Percentiles rank a stretch among this genome's conserved stretches.
Conservation (phyloP, 2,113 vertebrate species). For the Callaeas wilsoni region DNA sequence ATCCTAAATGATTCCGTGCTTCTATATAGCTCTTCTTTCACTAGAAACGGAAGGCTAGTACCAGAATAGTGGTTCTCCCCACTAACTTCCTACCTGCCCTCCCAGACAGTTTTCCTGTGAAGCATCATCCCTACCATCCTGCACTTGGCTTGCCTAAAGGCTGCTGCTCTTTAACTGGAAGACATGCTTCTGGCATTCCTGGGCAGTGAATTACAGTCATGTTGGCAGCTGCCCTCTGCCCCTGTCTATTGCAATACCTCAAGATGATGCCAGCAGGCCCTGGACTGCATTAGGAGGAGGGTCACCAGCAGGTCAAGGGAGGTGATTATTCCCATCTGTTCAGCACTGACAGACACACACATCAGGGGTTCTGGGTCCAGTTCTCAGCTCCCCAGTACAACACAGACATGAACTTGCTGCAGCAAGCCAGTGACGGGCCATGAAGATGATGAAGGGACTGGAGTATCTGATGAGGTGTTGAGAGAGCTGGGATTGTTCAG, state of each 20-base stretch:
- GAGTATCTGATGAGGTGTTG: background rate
- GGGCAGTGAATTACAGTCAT: background rate
- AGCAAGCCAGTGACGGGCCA: background rate
- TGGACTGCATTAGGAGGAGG: background rate
- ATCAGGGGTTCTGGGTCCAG: background rate
- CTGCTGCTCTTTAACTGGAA: background rate
- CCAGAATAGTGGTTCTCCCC: background rate
- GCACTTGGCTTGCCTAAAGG: background rate
- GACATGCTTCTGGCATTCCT: background rate
- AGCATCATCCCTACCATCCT: background rate
- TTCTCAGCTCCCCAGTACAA: background rate
- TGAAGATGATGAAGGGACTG: background rate
- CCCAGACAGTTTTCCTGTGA: background rate
- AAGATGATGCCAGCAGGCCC: conserved; percentile 8
- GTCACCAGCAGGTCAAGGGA: background rate
- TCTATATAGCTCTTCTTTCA: background rate
- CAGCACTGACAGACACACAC: background rate
- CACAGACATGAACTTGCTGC: background rate
- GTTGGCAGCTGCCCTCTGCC: conserved; percentile 38
- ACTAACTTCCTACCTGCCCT: background rate
- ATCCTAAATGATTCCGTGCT: background rate
- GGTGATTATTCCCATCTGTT: background rate
- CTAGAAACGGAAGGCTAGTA: background rate
- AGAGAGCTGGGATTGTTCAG: background rate
- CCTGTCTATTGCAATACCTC: conserved; percentile 17